phyloP scores from a whole-genome alignment of 2,797 vertebrate species.

The Neosilurus hyrtlii region DNA sequence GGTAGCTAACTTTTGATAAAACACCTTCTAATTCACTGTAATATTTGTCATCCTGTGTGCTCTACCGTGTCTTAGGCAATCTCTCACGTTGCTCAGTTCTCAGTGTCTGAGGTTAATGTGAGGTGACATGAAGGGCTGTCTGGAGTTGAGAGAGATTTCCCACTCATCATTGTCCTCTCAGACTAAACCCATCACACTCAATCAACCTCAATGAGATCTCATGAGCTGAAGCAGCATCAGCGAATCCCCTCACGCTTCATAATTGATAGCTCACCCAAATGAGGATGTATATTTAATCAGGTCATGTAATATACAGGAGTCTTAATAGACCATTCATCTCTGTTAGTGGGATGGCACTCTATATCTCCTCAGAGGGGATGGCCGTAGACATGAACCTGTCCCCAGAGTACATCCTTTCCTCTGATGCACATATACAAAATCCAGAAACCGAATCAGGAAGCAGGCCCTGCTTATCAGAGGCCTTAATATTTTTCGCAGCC shows the following conservation, averaged over 20 bases:
- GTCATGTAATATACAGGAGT: conserved; percentile 66
- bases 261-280: conserved; percentile 63
- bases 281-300: conserved; percentile 68
- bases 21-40: background rate
- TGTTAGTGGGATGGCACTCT: conserved; percentile 51
- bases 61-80: background rate
- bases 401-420: conserved; percentile 36
- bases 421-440: conserved; percentile 6
- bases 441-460: conserved; percentile 21
- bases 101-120: conserved; percentile 53
- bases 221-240: conserved; percentile 57
- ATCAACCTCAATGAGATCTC: conserved; percentile 65
- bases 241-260: conserved; percentile 55
- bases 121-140: conserved; percentile 63
- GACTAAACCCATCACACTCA: conserved; percentile 61
- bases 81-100: conserved; percentile 7
- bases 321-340: conserved; percentile 67
- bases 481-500: conserved; percentile 22
- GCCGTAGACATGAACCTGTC: background rate
- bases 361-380: background rate
- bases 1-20: background rate
- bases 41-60: background rate
- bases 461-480: conserved; percentile 46
- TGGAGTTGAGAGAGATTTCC: conserved; percentile 62
- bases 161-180: conserved; percentile 56